A percentile compares a stretch with the other conserved stretches of the same genome.
phyloP scores from a whole-genome alignment of 2,888 invertebrate genomes.

The Ormyrus labotus region DNA sequence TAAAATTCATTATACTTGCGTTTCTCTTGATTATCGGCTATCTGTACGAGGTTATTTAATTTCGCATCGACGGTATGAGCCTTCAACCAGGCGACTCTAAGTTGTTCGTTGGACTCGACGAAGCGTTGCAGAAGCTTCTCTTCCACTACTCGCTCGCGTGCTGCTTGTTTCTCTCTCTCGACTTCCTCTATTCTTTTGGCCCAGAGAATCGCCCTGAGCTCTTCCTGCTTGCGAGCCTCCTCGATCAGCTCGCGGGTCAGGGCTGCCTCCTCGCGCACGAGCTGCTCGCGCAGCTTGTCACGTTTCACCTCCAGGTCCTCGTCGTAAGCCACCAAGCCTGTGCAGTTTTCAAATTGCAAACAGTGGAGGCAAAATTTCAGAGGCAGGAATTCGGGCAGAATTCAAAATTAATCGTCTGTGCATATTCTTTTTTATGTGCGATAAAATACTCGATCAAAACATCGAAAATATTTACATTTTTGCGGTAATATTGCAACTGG shows the following conservation, averaged over 20 bases:
- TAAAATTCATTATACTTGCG: constrained; percentile 55
- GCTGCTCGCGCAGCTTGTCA: constrained; percentile 68
- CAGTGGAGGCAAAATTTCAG: no score
- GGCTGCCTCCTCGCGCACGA: constrained; percentile 76
- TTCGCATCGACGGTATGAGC: constrained; percentile 78
- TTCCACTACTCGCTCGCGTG: constrained; percentile 76
- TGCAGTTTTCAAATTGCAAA: no score
- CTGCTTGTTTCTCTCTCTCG: constrained; percentile 77
- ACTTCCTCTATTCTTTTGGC: constrained; percentile 76
- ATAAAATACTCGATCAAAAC: no score
- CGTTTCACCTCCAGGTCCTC: constrained; percentile 76
- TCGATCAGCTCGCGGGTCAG: constrained; percentile 78
- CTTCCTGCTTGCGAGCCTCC: constrained; percentile 77
- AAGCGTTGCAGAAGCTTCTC: constrained; percentile 76
- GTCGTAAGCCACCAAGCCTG: constrained; percentile 76
- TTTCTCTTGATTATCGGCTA: constrained; percentile 79
- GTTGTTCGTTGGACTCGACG: constrained; percentile 74
- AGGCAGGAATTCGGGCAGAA: no score
- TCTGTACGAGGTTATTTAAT: constrained; percentile 79
- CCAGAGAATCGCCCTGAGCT: constrained; percentile 77
- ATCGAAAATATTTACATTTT: no score
- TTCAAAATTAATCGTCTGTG: no score
- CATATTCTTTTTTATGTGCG: no score
- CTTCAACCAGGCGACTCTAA: constrained; percentile 76
- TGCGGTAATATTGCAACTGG: no score